Base-by-base conservation (phyloP, 2,888 invertebrate species). In the Drosophila setosimentum region DNA sequence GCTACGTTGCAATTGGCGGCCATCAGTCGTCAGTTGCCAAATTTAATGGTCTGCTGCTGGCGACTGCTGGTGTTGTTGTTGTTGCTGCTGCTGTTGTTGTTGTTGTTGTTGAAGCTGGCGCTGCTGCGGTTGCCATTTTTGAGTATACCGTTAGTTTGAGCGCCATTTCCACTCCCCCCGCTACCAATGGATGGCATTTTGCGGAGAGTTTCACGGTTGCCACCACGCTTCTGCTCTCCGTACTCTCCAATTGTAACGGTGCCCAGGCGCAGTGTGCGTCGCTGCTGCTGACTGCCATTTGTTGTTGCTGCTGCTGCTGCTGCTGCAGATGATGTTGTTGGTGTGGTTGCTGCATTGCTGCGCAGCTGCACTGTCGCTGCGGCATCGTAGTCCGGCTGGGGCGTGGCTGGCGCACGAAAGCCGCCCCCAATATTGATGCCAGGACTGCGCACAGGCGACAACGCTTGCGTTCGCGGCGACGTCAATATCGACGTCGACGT, bases 161-260 rank as follows among this genome's bases (percentile, higher is more conserved):
- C 82, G 33, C 81, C 80, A 68, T 76, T 95, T 27, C 94, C 94
- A 90, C 93, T 94, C 29, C 48, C 59, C 29, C 48, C 59, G n/a
- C 32, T 49, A 33, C 37, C 62, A 45, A 58, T 75, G 13, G 80
- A 68, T 45, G 77, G 80, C 62, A 57, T 48, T 54, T 76, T 90
- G 27, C 89, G 78, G 40, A 88, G 62, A n/a, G 86, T 88, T 32
- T 88, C 90, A 2, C 85, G 73, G 45, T 76, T 88, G 35, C 68
- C 53, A 7, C 83, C 42, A 21, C 29, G 40, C 16, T 32, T 93
- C 30, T 94, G 92, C 42, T 93, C 92, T 21, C 94, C 95, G 89
- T 96, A 96, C 92, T 96, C 96, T 0, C 95, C 96, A 67, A 96
- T 96, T 3, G 95, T 96, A 8, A 96, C 95, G 0, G 96, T 95